Conservation (phyloP, 2,888 invertebrate species). For the Drosophila setosimentum region DNA sequence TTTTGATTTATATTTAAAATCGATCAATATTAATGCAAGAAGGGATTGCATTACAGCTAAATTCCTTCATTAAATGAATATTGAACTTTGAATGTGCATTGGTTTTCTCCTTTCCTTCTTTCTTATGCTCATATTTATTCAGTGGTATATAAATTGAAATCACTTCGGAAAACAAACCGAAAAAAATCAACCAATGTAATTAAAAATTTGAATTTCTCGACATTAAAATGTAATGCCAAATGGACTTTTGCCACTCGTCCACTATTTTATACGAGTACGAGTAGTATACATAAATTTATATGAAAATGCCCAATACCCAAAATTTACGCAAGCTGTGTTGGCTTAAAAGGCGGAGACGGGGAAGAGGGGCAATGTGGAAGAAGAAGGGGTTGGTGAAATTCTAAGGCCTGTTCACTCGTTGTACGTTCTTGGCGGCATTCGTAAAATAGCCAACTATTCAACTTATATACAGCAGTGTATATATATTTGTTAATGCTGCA, state of each 20-base stretch:
- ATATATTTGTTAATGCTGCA: slow-evolving; percentile 66
- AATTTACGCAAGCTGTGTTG: slow-evolving; percentile 33
- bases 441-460: slow-evolving; percentile 77
- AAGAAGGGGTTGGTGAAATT: slow-evolving; percentile 45
- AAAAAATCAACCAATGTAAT: slow-evolving; percentile 17
- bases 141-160: slow-evolving; percentile 16
- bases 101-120: slow-evolving; percentile 16
- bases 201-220: slow-evolving; percentile 30
- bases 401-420: slow-evolving; percentile 56
- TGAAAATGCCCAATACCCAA: slow-evolving; percentile 46
- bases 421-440: slow-evolving; percentile 67
- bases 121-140: slow-evolving; percentile 38
- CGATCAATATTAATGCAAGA: not conserved
- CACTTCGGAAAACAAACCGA: not conserved
- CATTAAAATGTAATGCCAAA: slow-evolving; percentile 55
- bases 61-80: not conserved
- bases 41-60: too few species aligned
- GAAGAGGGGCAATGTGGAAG: slow-evolving; percentile 1
- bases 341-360: not conserved
- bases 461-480: slow-evolving; percentile 51
- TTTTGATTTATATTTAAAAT: not conserved
- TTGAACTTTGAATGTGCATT: not conserved
- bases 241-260: slow-evolving; percentile 32
- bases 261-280: slow-evolving; percentile 14
- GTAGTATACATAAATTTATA: slow-evolving; percentile 47